Base-by-base conservation (phyloP, 2,113 vertebrate genomes). In the Nothoprocta perdicaria region DNA sequence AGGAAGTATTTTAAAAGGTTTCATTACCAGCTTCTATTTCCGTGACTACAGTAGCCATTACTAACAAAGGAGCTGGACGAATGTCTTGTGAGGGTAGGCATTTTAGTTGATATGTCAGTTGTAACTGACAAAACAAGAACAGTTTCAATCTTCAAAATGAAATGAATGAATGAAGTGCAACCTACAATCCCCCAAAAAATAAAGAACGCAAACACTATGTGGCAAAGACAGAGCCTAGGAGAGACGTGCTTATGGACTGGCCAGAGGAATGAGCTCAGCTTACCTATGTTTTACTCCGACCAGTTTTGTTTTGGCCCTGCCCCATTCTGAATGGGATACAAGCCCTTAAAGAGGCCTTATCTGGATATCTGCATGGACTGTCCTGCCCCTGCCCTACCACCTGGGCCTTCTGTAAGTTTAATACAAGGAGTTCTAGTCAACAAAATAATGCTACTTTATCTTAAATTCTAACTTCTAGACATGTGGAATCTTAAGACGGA, bases 331-430 rank as follows among this genome's bases (percentile, higher is more conserved):
- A 29, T 45, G 53, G 17, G 15, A 84, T 60, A 50, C 6, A 71
- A 58, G 31, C 26, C 50, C 23, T 35, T 46, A 48, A 62, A 67
- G 26, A 81, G 67, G 10, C 31, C 81, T 71, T 22, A 84, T 3
- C 60, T 35, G 31, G 9, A 2, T 40, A 88, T 8, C 13, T 67
- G n/a, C 13, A n/a, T 0, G 3, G 41, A n/a, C 1, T 0, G n/a
- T 15, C 80, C 31, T 27, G 67, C 22, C 67, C 57, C 74, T 63
- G 74, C 26, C 50, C 57, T 72, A 38, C 71, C 26, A 71, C 35
- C 66, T 75, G 41, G 29, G 19, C 41, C 53, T 86, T 77, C 72
- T 35, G 17, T 45, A 65, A 78, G 14, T 22, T 67, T 22, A 61
- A 29, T 48, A 35, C 23, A 75, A 75, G 9, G 13, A 69, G 12